A percentile compares a stretch with the other conserved stretches of the same genome.
Evolutionary conservation across 2,797 vertebrate genomes (phyloP).

Genomic region (Glyptemys insculpta): DNA sequence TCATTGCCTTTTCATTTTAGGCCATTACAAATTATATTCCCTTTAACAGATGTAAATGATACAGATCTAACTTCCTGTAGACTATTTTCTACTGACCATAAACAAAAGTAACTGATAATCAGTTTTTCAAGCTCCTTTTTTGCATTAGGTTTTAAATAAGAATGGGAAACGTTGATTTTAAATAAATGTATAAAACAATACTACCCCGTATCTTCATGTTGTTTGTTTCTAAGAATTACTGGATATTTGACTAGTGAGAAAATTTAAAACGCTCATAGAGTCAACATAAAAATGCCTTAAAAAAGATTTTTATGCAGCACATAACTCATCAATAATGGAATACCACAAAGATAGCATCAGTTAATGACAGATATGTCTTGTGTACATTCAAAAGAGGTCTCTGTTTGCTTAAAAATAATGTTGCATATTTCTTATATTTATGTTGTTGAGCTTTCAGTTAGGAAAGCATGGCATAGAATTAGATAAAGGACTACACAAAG

Average conservation of each 20-base stretch:
- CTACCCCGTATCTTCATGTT: background rate
- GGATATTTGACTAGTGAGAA: background rate
- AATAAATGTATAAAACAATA: rapidly evolving
- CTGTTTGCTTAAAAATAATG: background rate
- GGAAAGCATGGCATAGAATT: background rate
- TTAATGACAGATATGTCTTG: background rate
- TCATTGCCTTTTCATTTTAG: background rate
- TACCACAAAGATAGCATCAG: background rate
- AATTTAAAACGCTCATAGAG: background rate
- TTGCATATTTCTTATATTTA: background rate
- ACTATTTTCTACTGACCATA: background rate
- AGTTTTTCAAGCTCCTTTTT: background rate
- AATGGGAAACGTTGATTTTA: background rate
- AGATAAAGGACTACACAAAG: background rate
- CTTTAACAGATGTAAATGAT: background rate
- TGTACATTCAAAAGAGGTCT: background rate
- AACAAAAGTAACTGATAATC: background rate
- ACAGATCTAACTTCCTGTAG: background rate
- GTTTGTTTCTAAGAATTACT: background rate
- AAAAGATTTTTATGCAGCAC: background rate
- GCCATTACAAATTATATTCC: background rate
- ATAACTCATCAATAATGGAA: background rate
- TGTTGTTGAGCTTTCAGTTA: background rate
- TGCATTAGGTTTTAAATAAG: background rate
- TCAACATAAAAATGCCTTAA: background rate